These are phyloP conservation scores for Drosophila suzukii DNA, from an alignment of 1,140 invertebrate genomes.

Conservation along the genomic window DNA sequence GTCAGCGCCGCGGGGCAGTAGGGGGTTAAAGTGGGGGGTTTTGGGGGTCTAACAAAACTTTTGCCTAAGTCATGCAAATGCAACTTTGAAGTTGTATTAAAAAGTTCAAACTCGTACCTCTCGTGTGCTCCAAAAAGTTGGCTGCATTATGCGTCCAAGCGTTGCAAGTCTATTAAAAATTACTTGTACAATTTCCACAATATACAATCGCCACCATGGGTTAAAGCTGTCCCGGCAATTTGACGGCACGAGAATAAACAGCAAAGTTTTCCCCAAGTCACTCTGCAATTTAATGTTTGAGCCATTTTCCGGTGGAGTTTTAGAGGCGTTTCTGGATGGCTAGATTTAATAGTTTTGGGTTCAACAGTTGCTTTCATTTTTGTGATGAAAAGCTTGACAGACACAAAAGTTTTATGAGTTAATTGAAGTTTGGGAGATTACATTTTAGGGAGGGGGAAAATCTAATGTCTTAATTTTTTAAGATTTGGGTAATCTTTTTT, in stretches of 20 bases:
- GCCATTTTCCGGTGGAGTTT: constrained; percentile 20
- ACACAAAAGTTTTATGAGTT: not conserved
- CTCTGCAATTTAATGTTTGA: constrained; percentile 13
- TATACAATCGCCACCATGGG: constrained; percentile 36
- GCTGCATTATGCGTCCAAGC: constrained; percentile 62
- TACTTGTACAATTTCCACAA: constrained; percentile 46
- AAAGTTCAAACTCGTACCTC: constrained; percentile 42
- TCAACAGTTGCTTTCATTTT: constrained; percentile 6
- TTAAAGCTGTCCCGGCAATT: constrained; percentile 41
- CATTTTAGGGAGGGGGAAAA: not conserved
- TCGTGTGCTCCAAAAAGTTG: constrained; percentile 54
- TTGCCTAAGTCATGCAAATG: constrained; percentile 73
- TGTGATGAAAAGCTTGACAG: constrained; percentile 1
- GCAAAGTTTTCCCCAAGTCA: constrained; percentile 26
- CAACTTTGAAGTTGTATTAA: constrained; percentile 76
- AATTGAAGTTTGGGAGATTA: constrained; percentile 1
- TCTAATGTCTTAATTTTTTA: no score
- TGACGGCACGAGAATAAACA: constrained; percentile 29
- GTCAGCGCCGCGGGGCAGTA: constrained; percentile 15
- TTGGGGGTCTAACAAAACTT: constrained; percentile 54
- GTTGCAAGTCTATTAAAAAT: constrained; percentile 76
- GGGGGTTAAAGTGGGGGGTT: not conserved
- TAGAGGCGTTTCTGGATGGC: constrained; percentile 3
- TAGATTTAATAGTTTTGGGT: constrained; percentile 28
- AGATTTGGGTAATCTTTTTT: no score